These are phyloP conservation scores for Piprites chloris DNA, from an alignment of 2,113 vertebrate genomes.

Conservation along the genomic window DNA sequence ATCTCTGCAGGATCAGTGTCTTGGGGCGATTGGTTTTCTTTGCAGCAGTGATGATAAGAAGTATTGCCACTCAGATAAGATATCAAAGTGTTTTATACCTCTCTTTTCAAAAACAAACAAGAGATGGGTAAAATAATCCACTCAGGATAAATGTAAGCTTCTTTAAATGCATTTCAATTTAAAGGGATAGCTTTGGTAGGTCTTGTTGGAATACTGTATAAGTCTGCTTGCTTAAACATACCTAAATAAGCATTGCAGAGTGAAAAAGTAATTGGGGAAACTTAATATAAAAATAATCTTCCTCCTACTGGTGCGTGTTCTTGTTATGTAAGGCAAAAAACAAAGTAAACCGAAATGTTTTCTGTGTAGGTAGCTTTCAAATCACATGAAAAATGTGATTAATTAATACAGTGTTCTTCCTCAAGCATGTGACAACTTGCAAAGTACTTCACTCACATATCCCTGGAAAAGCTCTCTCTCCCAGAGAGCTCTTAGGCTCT, in stretches of 20 bases:
- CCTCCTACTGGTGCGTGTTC: not conserved
- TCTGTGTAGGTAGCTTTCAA: conserved; percentile 31
- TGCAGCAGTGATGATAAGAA: not conserved
- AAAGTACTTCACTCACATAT: not conserved
- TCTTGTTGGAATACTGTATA: not conserved
- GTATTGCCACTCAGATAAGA: not conserved
- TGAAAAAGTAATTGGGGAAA: not conserved
- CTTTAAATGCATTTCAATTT: not conserved
- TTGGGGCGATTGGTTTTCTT: conserved; percentile 17
- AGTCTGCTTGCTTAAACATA: not conserved
- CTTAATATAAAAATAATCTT: conserved; percentile 24
- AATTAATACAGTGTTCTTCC: conserved; percentile 13
- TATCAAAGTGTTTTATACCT: not conserved
- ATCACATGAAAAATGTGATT: not conserved
- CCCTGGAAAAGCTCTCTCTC: not conserved
- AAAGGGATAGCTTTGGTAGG: not conserved
- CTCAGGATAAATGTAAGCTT: not conserved
- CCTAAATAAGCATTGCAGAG: not conserved
- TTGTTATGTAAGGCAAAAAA: not conserved
- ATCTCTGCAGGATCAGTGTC: conserved; percentile 46
- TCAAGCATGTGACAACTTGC: not conserved
- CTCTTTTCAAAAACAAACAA: conserved; percentile 7
- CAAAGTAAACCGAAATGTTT: conserved; percentile 29
- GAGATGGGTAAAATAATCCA: conserved; percentile 15
- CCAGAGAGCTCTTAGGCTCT: not conserved